phyloP scores from a whole-genome alignment of 1,140 invertebrate species.

The Monomorium pharaonis region DNA sequence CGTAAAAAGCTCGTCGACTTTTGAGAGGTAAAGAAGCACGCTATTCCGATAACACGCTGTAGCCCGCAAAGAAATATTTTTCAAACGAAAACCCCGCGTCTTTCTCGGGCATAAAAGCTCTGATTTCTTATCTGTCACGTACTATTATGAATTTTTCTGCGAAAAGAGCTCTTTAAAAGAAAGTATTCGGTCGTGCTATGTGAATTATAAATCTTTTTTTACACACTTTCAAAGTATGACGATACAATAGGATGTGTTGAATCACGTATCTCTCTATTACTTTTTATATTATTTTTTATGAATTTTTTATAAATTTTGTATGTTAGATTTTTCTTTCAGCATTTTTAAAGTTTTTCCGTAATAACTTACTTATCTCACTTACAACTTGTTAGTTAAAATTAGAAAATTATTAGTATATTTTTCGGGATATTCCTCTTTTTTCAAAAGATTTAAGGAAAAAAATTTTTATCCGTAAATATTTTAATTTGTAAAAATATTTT shows the following conservation, averaged over 20 bases:
- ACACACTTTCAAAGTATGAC: neutral
- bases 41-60: conserved; percentile 32
- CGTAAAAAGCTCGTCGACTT: conserved; percentile 56
- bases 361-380: neutral
- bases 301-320: neutral
- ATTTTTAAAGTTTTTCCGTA: neutral
- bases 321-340: neutral
- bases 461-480: neutral
- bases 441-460: too few species aligned
- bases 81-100: conserved; percentile 34
- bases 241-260: neutral
- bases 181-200: conserved; percentile 20
- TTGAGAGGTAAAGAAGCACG: conserved; percentile 44
- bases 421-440: too few species aligned
- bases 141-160: conserved; percentile 45
- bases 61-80: conserved; percentile 56
- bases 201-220: conserved; percentile 21
- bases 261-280: neutral
- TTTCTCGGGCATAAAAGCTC: conserved; percentile 18
- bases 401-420: neutral
- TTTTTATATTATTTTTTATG: neutral
- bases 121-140: conserved; percentile 49
- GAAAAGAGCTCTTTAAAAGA: conserved; percentile 6
- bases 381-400: neutral
- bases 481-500: neutral